Evolutionary conservation across 2,888 invertebrate species (phyloP).

Genomic region (Malthinus seriepunctatus): DNA sequence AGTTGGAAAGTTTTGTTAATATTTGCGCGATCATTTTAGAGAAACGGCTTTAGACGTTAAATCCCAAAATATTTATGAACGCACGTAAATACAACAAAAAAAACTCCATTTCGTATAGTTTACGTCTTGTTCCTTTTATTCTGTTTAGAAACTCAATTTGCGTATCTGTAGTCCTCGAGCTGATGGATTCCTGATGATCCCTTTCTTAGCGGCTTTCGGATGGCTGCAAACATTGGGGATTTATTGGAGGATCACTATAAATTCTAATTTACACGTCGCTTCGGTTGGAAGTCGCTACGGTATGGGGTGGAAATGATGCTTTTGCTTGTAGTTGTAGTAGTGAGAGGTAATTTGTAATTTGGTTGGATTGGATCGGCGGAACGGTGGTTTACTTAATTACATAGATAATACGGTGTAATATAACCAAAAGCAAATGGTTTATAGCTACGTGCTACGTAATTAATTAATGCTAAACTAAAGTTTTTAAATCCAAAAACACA

Average conservation of each 20-base stretch:
- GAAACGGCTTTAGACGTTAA: neutral
- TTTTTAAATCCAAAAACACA: too few species aligned
- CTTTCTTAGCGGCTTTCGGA: constrained; percentile 28
- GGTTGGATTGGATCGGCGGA: constrained; percentile 36
- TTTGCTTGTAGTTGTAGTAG: constrained; percentile 11
- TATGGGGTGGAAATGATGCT: constrained; percentile 10
- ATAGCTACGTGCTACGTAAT: constrained; percentile 10
- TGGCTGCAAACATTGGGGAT: constrained; percentile 35
- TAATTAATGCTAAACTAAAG: neutral
- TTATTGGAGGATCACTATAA: constrained; percentile 37
- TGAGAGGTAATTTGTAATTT: constrained; percentile 38
- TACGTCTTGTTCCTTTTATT: constrained; percentile 24
- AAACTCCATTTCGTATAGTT: constrained; percentile 5
- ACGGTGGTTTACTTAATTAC: constrained; percentile 40
- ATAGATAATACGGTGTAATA: constrained; percentile 35
- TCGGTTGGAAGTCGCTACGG: constrained; percentile 25
- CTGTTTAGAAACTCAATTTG: constrained; percentile 31
- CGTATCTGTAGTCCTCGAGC: constrained; percentile 33
- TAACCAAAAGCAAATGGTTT: constrained; percentile 26
- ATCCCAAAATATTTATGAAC: constrained; percentile 1
- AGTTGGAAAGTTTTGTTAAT: neutral
- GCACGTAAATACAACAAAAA: constrained; percentile 1
- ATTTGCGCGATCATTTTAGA: neutral
- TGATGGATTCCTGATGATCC: constrained; percentile 35
- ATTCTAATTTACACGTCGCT: constrained; percentile 40